Conservation (phyloP, 1,140 invertebrate genomes). For the Drosophila pachea region DNA sequence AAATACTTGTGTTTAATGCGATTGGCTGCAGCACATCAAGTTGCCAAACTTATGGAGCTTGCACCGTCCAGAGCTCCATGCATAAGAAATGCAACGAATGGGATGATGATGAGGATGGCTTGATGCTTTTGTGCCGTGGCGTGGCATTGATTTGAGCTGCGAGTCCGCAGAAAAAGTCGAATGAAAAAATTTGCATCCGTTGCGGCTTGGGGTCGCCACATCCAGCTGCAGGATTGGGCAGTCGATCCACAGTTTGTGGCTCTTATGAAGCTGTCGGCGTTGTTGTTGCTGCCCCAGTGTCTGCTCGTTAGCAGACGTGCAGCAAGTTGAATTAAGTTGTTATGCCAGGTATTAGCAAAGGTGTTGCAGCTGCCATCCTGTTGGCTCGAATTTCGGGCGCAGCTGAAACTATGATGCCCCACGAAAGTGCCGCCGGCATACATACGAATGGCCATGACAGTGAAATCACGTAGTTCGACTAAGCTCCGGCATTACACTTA, state of each 20-base stretch:
- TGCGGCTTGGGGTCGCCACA: slow-evolving; percentile 27
- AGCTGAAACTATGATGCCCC: slow-evolving; percentile 49
- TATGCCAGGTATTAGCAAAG: slow-evolving; percentile 67
- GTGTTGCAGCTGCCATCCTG: slow-evolving; percentile 47
- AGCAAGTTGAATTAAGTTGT: slow-evolving; percentile 69
- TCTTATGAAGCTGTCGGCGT: slow-evolving; percentile 5
- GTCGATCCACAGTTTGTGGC: slow-evolving; percentile 1
- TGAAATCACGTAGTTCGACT: no score
- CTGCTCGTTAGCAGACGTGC: slow-evolving; percentile 46
- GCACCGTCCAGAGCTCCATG: slow-evolving; percentile 5
- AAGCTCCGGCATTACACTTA: no score
- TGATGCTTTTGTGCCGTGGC: slow-evolving; percentile 38
- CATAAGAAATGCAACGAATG: slow-evolving; percentile 62
- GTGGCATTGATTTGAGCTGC: slow-evolving; percentile 58
- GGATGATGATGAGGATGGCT: slow-evolving; percentile 31
- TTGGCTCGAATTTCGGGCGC: slow-evolving; percentile 32
- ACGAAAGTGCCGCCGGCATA: slow-evolving; percentile 38
- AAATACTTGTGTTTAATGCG: slow-evolving; percentile 69
- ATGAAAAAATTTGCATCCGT: slow-evolving; percentile 34
- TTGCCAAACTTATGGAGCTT: slow-evolving; percentile 60
- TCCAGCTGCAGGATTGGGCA: slow-evolving; percentile 15
- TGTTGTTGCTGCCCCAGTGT: slow-evolving; percentile 33
- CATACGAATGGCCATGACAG: slow-evolving; percentile 37
- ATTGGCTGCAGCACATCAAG: slow-evolving; percentile 55
- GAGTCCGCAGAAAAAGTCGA: slow-evolving; percentile 52